Percentiles rank a stretch among this genome's conserved stretches.
Conservation (phyloP, 1,140 invertebrate genomes). For the Asobara japonica region DNA sequence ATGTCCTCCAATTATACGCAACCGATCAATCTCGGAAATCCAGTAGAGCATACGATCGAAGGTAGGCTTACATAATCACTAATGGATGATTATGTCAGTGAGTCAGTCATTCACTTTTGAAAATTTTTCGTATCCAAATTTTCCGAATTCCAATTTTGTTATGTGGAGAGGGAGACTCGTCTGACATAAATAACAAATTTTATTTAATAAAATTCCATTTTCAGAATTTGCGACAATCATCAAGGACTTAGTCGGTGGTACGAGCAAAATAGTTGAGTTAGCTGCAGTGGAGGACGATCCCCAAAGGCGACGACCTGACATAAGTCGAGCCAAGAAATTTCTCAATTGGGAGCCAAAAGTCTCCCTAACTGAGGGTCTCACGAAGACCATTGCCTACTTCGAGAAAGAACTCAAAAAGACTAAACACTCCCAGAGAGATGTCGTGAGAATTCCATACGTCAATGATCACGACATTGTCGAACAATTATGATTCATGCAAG, state of each 20-base stretch:
- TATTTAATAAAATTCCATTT: no score
- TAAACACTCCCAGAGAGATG: constrained; percentile 57
- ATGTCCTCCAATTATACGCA: constrained; percentile 95
- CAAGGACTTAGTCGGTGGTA: constrained; percentile 84
- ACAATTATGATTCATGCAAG: constrained; percentile 51
- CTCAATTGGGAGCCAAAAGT: constrained; percentile 96
- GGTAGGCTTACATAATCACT: constrained; percentile 66
- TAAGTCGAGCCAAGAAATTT: constrained; percentile 84
- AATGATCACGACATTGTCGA: constrained; percentile 65
- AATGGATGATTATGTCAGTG: neutral
- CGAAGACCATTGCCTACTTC: constrained; percentile 93
- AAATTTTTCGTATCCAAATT: neutral
- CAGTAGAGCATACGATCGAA: constrained; percentile 96
- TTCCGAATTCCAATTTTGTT: no score
- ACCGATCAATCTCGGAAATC: constrained; percentile 98
- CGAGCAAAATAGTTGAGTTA: constrained; percentile 84
- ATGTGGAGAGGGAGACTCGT: no score
- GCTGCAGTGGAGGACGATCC: constrained; percentile 95
- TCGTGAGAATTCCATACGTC: constrained; percentile 53
- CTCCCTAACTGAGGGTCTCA: constrained; percentile 81
- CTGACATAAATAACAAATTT: no score
- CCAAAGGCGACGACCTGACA: constrained; percentile 92
- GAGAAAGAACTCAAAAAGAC: constrained; percentile 82
- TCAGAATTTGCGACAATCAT: constrained; percentile 95
- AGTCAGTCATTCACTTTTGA: constrained; percentile 26